A percentile compares a stretch with the other conserved stretches of the same genome.
Conservation (phyloP, 2,113 vertebrate species). For the Anoplopoma fimbria region DNA sequence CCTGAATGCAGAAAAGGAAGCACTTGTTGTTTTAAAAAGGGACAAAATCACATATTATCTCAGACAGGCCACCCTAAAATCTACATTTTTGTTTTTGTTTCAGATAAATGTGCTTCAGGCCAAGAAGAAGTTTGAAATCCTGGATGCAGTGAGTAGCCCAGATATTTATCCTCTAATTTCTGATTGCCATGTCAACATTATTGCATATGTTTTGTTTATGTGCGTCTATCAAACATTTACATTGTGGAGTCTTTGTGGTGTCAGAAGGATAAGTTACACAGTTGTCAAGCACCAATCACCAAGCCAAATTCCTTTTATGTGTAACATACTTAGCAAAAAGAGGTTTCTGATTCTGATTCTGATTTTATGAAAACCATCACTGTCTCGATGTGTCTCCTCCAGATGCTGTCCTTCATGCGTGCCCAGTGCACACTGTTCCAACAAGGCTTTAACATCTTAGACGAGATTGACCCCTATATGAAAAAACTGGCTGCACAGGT, state of each 20-base stretch:
- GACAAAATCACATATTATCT: not conserved
- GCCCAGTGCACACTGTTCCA: slow-evolving; percentile 97
- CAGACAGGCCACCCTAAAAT: not conserved
- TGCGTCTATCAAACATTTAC: not conserved
- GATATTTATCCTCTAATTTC: not conserved
- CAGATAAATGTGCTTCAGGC: slow-evolving; percentile 88
- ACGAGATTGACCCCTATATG: slow-evolving; percentile 96
- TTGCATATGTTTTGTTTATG: not conserved
- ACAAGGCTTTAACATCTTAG: slow-evolving; percentile 94
- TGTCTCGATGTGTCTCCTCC: slow-evolving; percentile 31
- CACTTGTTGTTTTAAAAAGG: not conserved
- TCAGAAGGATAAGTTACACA: not conserved
- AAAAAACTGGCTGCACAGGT: slow-evolving; percentile 95
- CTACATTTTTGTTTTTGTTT: not conserved
- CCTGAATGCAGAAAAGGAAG: not conserved
- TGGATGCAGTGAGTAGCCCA: slow-evolving; percentile 82
- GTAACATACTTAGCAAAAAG: too few relatives aligned
- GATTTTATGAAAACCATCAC: not conserved
- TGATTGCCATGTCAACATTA: not conserved
- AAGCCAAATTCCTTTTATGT: too few relatives aligned
- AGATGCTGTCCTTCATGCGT: slow-evolving; percentile 99
- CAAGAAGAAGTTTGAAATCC: slow-evolving; percentile 88
- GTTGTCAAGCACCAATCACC: not conserved
- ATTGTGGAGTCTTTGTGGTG: not conserved
- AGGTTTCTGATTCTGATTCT: too few relatives aligned